Percentiles rank a stretch among this genome's conserved stretches.
phyloP scores from a whole-genome alignment of 1,140 invertebrate genomes.

The Papilio polytes region DNA sequence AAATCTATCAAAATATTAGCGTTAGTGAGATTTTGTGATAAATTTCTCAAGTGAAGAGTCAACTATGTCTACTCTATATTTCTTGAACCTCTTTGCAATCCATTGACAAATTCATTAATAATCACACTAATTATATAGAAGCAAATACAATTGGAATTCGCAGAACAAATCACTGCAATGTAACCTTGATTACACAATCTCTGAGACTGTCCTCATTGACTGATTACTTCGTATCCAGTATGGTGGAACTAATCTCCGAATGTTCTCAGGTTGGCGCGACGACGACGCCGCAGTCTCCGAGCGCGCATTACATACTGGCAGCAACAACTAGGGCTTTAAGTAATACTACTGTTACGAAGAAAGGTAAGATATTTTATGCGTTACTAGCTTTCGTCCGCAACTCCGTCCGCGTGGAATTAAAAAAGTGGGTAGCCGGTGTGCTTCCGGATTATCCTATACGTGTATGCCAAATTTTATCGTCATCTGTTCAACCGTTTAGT shows the following conservation, averaged over 20 bases:
- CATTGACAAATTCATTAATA: not conserved
- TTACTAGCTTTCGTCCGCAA: no score
- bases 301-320: conserved; percentile 75
- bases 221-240: conserved; percentile 26
- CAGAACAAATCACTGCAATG: not conserved
- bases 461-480: no score
- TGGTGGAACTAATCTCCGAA: conserved; percentile 25
- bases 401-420: no score
- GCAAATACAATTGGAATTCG: not conserved
- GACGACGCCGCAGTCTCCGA: conserved; percentile 73
- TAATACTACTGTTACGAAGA: conserved; percentile 75
- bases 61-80: no score
- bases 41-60: no score
- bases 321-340: conserved; percentile 69
- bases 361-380: conserved; percentile 59
- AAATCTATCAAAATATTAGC: no score
- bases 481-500: no score
- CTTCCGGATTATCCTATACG: no score
- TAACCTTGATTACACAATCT: not conserved
- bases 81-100: no score
- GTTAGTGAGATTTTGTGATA: no score
- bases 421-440: no score
- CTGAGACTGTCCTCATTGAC: not conserved
- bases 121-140: not conserved
- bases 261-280: conserved; percentile 60